Evolutionary conservation across 2,888 invertebrate genomes (phyloP).

Genomic region (Ornithoptera alexandrae): DNA sequence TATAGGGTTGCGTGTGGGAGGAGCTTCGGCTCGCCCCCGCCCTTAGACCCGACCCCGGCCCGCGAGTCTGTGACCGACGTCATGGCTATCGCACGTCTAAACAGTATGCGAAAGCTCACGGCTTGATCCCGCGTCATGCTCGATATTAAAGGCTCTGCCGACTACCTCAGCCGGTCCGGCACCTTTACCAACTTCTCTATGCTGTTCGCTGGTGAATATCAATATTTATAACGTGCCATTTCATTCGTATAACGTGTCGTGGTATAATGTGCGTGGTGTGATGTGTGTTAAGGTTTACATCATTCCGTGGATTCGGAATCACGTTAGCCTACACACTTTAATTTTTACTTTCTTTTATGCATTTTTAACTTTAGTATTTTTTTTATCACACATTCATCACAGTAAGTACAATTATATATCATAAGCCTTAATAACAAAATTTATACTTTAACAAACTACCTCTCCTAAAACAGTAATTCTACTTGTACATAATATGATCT

Average conservation of each 20-base stretch:
- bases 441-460: neutral
- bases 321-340: slow-evolving; percentile 9
- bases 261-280: slow-evolving; percentile 47
- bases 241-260: slow-evolving; percentile 45
- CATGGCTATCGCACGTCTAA: slow-evolving; percentile 55
- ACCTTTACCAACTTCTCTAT: slow-evolving; percentile 97
- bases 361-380: neutral
- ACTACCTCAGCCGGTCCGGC: slow-evolving; percentile 93
- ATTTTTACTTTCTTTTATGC: neutral
- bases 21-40: slow-evolving; percentile 48
- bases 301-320: slow-evolving; percentile 12
- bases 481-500: neutral
- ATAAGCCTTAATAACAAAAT: neutral
- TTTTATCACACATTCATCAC: neutral
- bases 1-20: slow-evolving; percentile 48
- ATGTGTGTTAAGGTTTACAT: slow-evolving; percentile 23
- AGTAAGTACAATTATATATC: slow-evolving; percentile 14
- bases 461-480: neutral
- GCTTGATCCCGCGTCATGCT: slow-evolving; percentile 82
- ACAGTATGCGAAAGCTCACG: slow-evolving; percentile 53
- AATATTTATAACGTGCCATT: slow-evolving; percentile 40
- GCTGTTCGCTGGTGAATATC: slow-evolving; percentile 92
- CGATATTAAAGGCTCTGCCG: slow-evolving; percentile 95
- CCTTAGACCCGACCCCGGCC: slow-evolving; percentile 43
- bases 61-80: slow-evolving; percentile 46